Percentiles rank a stretch among this genome's conserved stretches.
Conservation (phyloP, 2,888 invertebrate species). For the Heterodera filipjevi region DNA sequence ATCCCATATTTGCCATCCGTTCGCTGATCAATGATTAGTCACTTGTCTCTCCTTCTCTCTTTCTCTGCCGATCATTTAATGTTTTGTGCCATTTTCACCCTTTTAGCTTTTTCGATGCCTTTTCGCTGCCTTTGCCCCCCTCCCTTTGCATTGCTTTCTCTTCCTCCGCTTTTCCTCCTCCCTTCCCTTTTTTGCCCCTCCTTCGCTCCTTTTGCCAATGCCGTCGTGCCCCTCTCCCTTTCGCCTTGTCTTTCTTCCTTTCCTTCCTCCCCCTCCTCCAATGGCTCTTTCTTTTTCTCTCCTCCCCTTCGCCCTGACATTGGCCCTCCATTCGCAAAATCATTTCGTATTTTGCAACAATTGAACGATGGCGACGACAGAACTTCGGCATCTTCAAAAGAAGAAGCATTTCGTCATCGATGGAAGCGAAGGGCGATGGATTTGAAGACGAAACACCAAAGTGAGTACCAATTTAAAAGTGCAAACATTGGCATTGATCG, state of each 20-base stretch:
- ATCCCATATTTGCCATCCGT: no score
- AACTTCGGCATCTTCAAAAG: not conserved
- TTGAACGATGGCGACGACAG: not conserved
- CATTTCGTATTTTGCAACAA: not conserved
- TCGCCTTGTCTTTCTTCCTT: not conserved
- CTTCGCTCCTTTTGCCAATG: not conserved
- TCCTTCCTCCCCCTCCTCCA: not conserved
- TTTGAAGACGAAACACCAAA: constrained; percentile 13
- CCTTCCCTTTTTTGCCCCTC: not conserved
- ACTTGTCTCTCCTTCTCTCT: no score
- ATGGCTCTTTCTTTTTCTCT: not conserved
- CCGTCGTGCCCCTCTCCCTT: no score
- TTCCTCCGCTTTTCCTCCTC: not conserved
- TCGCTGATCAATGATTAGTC: no score
- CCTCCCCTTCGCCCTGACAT: not conserved
- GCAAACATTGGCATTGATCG: no score
- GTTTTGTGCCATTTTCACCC: not conserved
- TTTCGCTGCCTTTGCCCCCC: not conserved
- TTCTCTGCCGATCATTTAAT: no score
- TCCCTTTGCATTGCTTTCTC: not conserved
- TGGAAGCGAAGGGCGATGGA: constrained; percentile 24
- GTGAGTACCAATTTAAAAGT: not conserved
- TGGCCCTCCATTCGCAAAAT: not conserved
- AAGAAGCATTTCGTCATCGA: not conserved
- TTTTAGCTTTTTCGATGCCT: not conserved